These are phyloP conservation scores for Lipotes vexillifer DNA, from an alignment of 2,113 vertebrate genomes.

Conservation along the genomic window DNA sequence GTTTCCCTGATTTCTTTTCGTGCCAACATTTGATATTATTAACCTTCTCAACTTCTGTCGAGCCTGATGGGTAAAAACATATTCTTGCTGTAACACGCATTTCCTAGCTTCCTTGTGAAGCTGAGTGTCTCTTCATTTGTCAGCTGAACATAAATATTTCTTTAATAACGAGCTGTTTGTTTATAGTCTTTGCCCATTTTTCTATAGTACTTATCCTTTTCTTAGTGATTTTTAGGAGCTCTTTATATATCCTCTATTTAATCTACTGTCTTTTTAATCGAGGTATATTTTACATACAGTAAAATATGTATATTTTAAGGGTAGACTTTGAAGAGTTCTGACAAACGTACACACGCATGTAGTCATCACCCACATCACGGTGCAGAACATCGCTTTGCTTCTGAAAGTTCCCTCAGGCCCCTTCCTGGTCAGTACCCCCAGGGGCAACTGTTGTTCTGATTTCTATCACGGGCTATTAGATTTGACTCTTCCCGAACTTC, in stretches of 20 bases:
- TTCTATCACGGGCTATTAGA: background rate
- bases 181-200: background rate
- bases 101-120: background rate
- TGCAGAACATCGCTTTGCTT: background rate
- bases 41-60: conserved; percentile 2
- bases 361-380: background rate
- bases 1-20: background rate
- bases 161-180: background rate
- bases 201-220: background rate
- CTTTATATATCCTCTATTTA: background rate
- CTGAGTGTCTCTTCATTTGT: background rate
- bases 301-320: background rate
- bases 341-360: background rate
- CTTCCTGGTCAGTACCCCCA: background rate
- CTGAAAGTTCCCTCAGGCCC: background rate
- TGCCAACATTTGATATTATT: background rate
- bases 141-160: background rate
- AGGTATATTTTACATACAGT: background rate
- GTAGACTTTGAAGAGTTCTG: background rate
- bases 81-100: background rate
- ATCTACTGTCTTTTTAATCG: background rate
- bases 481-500: background rate
- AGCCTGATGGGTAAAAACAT: background rate
- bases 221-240: background rate
- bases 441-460: background rate